A percentile compares a stretch with the other conserved stretches of the same genome.
Evolutionary conservation across 2,113 vertebrate species (phyloP).

Genomic region (Mustelus asterias): DNA sequence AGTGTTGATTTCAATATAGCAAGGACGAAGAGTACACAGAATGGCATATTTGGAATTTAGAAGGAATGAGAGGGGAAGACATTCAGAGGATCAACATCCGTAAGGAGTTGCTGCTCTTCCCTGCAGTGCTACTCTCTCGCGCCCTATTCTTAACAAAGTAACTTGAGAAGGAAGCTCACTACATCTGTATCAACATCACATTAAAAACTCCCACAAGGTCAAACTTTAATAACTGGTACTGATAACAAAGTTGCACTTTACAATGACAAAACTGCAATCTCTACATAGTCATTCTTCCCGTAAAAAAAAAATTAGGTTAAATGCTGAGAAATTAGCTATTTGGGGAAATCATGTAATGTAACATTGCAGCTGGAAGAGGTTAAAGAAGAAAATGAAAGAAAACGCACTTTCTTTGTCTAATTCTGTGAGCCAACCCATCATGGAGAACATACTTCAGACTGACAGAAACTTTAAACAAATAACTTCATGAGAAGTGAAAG

Average conservation of each 20-base stretch:
- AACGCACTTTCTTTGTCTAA: conserved; percentile 24
- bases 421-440: neutral
- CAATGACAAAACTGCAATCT: conserved; percentile 12
- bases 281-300: neutral
- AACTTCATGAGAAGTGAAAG: neutral
- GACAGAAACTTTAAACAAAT: neutral
- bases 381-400: neutral
- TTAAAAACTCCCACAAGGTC: conserved; percentile 32
- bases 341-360: neutral
- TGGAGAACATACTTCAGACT: neutral
- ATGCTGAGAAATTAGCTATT: neutral
- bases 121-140: neutral
- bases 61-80: neutral
- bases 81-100: neutral
- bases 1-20: neutral
- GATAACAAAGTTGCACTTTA: conserved; percentile 29
- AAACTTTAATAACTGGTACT: conserved; percentile 28
- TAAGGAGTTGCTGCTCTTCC: neutral
- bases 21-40: neutral
- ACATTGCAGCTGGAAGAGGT: neutral
- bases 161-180: neutral
- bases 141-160: neutral
- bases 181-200: neutral
- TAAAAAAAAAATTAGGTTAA: neutral
- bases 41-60: neutral